Conservation (phyloP, 2,113 vertebrate species). For the Labrus mixtus region DNA sequence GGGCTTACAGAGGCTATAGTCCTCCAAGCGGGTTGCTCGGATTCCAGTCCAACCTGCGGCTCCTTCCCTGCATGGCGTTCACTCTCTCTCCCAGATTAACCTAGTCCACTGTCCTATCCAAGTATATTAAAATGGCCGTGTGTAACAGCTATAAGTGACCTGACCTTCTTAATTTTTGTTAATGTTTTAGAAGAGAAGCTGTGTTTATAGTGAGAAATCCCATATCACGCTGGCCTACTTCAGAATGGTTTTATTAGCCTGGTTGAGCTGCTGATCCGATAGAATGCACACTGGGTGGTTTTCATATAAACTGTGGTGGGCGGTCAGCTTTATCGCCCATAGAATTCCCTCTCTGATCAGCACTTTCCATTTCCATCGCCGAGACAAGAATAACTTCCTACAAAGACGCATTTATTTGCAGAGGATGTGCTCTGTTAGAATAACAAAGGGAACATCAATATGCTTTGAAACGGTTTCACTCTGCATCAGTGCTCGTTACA, state of each 20-base stretch:
- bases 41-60: too few relatives aligned
- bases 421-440: constrained; percentile 35
- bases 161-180: too few relatives aligned
- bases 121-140: too few relatives aligned
- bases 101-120: too few relatives aligned
- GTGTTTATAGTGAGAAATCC: constrained; percentile 39
- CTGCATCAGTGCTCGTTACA: constrained; percentile 36
- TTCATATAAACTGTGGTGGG: constrained; percentile 55
- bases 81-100: too few relatives aligned
- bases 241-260: constrained; percentile 48
- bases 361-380: constrained; percentile 52
- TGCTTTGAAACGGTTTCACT: constrained; percentile 24
- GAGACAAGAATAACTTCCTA: constrained; percentile 58
- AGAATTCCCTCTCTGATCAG: constrained; percentile 53
- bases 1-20: too few relatives aligned
- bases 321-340: constrained; percentile 52
- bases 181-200: neutral
- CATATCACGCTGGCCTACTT: constrained; percentile 44
- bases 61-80: too few relatives aligned
- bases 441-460: constrained; percentile 62
- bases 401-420: constrained; percentile 60
- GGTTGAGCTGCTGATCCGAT: constrained; percentile 36
- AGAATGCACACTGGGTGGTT: constrained; percentile 33
- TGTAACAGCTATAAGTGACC: too few relatives aligned
- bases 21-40: too few relatives aligned